Percentiles rank a stretch among this genome's conserved stretches.
phyloP scores from a whole-genome alignment of 2,888 invertebrate genomes.

The Chrysopilus asiliformis region DNA sequence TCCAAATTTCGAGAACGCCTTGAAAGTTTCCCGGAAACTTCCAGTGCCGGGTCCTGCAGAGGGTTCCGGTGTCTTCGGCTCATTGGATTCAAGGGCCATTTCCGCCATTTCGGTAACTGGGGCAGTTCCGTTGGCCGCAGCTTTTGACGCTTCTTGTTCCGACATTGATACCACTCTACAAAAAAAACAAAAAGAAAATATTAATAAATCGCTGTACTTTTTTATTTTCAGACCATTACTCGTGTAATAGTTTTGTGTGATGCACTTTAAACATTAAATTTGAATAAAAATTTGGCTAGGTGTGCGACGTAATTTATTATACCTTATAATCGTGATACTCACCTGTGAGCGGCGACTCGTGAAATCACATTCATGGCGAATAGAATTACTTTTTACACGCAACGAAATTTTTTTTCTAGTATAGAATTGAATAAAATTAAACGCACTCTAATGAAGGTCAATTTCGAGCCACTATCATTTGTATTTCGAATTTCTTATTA shows the following conservation, averaged over 20 bases:
- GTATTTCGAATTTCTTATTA: too few relatives aligned
- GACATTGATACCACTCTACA: slow-evolving; percentile 16
- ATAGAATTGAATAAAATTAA: too few relatives aligned
- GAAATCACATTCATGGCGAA: too few relatives aligned
- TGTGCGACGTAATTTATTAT: too few relatives aligned
- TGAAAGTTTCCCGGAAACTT: slow-evolving; percentile 55
- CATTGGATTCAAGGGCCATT: slow-evolving; percentile 23
- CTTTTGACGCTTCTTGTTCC: slow-evolving; percentile 6
- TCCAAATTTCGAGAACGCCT: slow-evolving; percentile 74
- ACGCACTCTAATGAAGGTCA: too few relatives aligned
- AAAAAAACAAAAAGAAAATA: slow-evolving; percentile 11
- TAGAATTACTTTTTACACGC: too few relatives aligned
- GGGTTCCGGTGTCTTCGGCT: slow-evolving; percentile 23
- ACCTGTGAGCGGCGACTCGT: too few relatives aligned
- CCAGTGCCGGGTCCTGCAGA: slow-evolving; percentile 4
- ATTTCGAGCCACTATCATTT: too few relatives aligned
- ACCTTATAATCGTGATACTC: too few relatives aligned
- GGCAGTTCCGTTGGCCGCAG: slow-evolving; percentile 18
- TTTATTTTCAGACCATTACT: neutral
- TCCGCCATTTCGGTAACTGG: slow-evolving; percentile 30
- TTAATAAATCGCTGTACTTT: neutral
- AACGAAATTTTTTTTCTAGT: too few relatives aligned
- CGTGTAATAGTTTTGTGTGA: neutral
- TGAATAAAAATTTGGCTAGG: too few relatives aligned
- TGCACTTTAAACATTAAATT: too few relatives aligned